Evolutionary conservation across 2,888 invertebrate genomes (phyloP), one percentile per base, ranked within the genome.

Genomic region (Lithophane semibrunnea): DNA sequence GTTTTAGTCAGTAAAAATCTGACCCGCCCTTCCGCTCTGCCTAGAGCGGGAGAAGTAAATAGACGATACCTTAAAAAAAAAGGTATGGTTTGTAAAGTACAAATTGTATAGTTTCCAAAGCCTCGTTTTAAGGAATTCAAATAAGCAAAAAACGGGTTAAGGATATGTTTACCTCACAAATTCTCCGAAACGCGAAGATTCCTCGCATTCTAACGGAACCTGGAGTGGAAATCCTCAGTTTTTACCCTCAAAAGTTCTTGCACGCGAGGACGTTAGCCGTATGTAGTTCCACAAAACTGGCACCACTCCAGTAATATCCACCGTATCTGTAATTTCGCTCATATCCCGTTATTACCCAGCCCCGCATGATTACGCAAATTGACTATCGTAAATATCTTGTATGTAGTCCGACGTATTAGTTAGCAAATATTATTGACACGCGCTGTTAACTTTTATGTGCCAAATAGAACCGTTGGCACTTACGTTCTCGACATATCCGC

Each of bases 351-450:
- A 80, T 75, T 75, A 77, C 60, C 56, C 52, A n/a, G 44, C 8
- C 52, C 73, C 67, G 56, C 71, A 67, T 78, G 72, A 83, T 86
- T 86, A 83, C 77, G 73, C 69, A 78, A 83, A 82, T 84, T 64
- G 81, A 71, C 68, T 73, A 75, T 78, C 83, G 72, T 84, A 84
- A 84, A 84, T 84, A 84, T 54, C 65, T 75, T 78, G 81, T 83
- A 78, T 75, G 74, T 49, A 66, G 49, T 73, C 74, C 81, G 44
- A 77, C 77, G 63, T 84, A 81, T 83, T 84, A 84, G 84, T 81
- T 84, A 64, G 72, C 72, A 70, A 74, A 72, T 75, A 70, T 75
- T 58, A 81, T 83, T 75, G 85, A 84, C 69, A 74, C 60, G 74
- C 58, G 42, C 60, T 69, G 69, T 83, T 73, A 84, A 81, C 54